Evolutionary conservation across 2,888 invertebrate genomes (phyloP).

Genomic region (Drosophila paranaensis): DNA sequence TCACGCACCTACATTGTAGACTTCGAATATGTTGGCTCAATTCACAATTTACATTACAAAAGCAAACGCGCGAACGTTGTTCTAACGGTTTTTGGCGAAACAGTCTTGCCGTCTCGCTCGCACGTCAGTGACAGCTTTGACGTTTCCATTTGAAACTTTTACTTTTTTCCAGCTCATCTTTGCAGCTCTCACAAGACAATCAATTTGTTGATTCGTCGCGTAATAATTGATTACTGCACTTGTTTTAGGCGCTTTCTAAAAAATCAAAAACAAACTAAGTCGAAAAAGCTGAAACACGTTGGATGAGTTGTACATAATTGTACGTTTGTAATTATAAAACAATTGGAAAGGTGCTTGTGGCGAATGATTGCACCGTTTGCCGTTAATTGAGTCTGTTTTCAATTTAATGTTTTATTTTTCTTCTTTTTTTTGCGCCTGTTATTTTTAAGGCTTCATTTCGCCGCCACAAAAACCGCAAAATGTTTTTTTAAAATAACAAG

Average conservation of each 20-base stretch:
- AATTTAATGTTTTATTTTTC: background rate
- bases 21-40: conserved; percentile 22
- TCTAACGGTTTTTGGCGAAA: conserved; percentile 68
- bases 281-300: conserved; percentile 34
- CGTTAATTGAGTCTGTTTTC: conserved; percentile 44
- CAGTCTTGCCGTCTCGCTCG: background rate
- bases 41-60: conserved; percentile 64
- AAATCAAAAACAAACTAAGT: conserved; percentile 15
- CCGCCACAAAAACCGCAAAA: conserved; percentile 50
- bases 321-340: conserved; percentile 57
- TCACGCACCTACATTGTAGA: conserved; percentile 26
- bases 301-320: conserved; percentile 41
- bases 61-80: conserved; percentile 40
- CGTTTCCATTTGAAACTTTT: conserved; percentile 46
- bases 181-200: conserved; percentile 18
- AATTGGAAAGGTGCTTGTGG: conserved; percentile 69
- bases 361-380: conserved; percentile 47
- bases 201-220: conserved; percentile 60
- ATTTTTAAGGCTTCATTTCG: conserved; percentile 57
- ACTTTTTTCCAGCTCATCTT: conserved; percentile 50
- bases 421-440: background rate
- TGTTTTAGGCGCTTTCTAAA: conserved; percentile 75
- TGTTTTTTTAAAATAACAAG: conserved; percentile 49
- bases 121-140: background rate
- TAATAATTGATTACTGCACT: conserved; percentile 76